Conservation (phyloP, 1,140 invertebrate genomes). For the Latrodectus geometricus region DNA sequence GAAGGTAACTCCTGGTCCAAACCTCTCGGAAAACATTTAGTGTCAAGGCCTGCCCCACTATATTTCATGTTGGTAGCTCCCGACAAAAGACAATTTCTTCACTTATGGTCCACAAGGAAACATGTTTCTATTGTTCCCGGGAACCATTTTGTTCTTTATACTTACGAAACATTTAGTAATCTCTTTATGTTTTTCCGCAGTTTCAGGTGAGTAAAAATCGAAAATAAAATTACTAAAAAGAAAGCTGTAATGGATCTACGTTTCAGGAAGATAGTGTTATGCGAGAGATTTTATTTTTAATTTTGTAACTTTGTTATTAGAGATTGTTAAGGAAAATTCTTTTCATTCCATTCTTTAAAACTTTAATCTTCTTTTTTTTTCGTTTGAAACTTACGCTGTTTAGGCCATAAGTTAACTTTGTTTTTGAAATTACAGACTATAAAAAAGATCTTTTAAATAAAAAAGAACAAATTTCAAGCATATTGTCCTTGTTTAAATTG, state of each 20-base stretch:
- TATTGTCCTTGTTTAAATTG: too few relatives aligned
- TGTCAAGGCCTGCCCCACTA: conserved; percentile 34
- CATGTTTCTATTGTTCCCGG: conserved; percentile 23
- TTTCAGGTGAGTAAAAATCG: conserved; percentile 48
- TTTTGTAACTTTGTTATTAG: conserved; percentile 27
- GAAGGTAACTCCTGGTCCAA: too few relatives aligned
- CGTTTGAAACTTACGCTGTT: too few relatives aligned
- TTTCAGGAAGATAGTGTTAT: conserved; percentile 31
- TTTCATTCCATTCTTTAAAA: too few relatives aligned
- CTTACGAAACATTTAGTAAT: conserved; percentile 56
- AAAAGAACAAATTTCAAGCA: too few relatives aligned
- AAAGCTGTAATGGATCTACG: conserved; percentile 6
- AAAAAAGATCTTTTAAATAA: too few relatives aligned
- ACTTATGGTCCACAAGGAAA: conserved; percentile 31
- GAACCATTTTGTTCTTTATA: conserved; percentile 23
- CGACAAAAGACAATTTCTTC: conserved; percentile 33
- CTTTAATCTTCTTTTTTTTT: too few relatives aligned
- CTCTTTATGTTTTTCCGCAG: conserved; percentile 46
- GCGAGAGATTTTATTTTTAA: conserved; percentile 25
- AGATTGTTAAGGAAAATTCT: too few relatives aligned
- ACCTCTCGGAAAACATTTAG: conserved; percentile 25
- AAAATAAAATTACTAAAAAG: neutral
- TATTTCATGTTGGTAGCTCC: conserved; percentile 26
- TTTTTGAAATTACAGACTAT: too few relatives aligned
- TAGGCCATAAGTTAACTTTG: too few relatives aligned